These are phyloP conservation scores for Hypsibius dujardini DNA, from an alignment of 1,140 invertebrate species.

Conservation along the genomic window DNA sequence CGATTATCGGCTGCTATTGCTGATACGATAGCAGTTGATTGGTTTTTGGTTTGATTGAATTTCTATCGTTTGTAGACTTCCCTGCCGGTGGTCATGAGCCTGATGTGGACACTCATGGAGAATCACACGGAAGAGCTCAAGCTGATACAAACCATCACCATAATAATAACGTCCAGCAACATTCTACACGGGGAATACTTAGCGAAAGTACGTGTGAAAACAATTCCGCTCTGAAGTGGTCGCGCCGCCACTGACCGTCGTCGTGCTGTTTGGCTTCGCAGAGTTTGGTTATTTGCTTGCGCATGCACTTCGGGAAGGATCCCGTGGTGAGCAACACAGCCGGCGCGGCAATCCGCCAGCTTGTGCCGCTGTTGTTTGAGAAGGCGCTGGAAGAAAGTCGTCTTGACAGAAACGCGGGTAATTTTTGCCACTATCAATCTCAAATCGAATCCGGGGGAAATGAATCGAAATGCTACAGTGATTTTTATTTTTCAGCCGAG, in stretches of 20 bases:
- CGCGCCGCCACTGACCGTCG: constrained; percentile 14
- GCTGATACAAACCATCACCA: constrained; percentile 81
- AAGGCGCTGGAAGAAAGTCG: constrained; percentile 51
- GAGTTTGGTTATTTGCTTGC: constrained; percentile 85
- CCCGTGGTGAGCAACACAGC: constrained; percentile 85
- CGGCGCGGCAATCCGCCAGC: constrained; percentile 81
- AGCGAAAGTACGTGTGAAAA: constrained; percentile 50
- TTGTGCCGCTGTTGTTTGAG: constrained; percentile 92
- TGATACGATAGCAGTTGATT: too few relatives aligned
- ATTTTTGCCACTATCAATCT: too few relatives aligned
- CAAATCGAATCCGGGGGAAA: too few relatives aligned
- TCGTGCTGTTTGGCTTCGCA: constrained; percentile 31
- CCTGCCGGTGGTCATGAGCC: constrained; percentile 73
- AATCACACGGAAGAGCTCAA: constrained; percentile 79
- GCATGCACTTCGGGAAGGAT: constrained; percentile 81
- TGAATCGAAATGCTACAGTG: too few relatives aligned
- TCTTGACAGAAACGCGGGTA: too few relatives aligned
- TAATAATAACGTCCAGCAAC: constrained; percentile 78
- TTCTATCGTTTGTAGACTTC: constrained; percentile 38
- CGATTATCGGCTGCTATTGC: too few relatives aligned
- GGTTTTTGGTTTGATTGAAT: constrained; percentile 18
- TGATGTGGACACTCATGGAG: constrained; percentile 81
- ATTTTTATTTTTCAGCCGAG: neutral
- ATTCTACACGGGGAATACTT: constrained; percentile 79
- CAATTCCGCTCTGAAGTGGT: constrained; percentile 7